Evolutionary conservation across 1,140 invertebrate species (phyloP).

Genomic region (Brachionus rubens): DNA sequence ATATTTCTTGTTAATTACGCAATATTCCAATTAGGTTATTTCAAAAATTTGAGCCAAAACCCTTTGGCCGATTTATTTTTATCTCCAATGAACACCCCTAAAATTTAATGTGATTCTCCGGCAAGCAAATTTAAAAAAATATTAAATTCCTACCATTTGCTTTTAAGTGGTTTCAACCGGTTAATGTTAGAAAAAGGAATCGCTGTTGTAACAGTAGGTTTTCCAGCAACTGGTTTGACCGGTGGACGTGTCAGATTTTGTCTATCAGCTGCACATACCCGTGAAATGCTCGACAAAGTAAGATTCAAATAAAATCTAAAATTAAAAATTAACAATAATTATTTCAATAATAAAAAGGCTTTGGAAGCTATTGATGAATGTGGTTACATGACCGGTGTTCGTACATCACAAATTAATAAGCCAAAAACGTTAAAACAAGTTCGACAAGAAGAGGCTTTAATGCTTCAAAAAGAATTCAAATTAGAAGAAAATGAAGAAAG

Average conservation of each 20-base stretch:
- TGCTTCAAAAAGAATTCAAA: not conserved
- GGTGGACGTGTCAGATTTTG: slow-evolving; percentile 90
- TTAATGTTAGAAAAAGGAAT: slow-evolving; percentile 76
- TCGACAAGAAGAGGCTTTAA: not conserved
- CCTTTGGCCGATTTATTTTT: no score
- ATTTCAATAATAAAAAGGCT: slow-evolving; percentile 58
- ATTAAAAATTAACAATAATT: slow-evolving; percentile 5
- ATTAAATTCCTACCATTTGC: not conserved
- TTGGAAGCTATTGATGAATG: slow-evolving; percentile 56
- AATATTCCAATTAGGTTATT: no score
- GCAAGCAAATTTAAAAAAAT: no score
- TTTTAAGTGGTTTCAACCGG: slow-evolving; percentile 64
- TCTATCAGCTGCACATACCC: slow-evolving; percentile 88
- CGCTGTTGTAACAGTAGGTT: slow-evolving; percentile 90
- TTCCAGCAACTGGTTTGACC: slow-evolving; percentile 91
- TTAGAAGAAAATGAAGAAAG: not conserved
- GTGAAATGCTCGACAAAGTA: slow-evolving; percentile 80
- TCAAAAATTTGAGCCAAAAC: no score
- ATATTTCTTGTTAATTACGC: no score
- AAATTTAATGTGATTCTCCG: no score
- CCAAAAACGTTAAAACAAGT: slow-evolving; percentile 26
- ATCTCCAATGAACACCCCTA: no score
- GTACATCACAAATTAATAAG: slow-evolving; percentile 52
- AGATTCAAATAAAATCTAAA: not conserved
- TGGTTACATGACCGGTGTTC: slow-evolving; percentile 53